Base-by-base conservation (phyloP, 2,113 vertebrate genomes). In the Chlamydotis undulata region DNA sequence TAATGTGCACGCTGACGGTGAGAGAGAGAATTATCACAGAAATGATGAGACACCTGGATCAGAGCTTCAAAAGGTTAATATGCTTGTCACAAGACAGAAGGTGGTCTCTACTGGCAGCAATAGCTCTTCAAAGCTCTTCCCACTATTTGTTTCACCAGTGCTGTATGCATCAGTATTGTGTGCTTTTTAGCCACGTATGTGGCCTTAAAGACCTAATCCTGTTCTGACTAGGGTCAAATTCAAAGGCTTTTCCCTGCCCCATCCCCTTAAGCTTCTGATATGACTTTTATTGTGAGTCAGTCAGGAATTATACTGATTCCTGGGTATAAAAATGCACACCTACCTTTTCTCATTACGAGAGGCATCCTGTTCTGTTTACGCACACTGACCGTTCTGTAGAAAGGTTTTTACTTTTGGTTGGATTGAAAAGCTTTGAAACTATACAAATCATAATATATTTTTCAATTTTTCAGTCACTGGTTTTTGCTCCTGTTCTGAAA, bases 61-160 rank as follows among this genome's bases (percentile, higher is more conserved):
- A 50, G 71, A 63, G 80, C 87, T 89, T 87, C 80, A 23, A 43
- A 91, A 93, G 86, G 80, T 92, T 96, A 88, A 93, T 86, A 47
- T 0, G 2, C 50, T 65, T 85, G 75, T 86, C 69, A 81, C 61
- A 75, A 78, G 35, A 60, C 33, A 86, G 79, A 90, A 87, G 49
- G 21, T 90, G 56, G 57, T 82, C 52, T 79, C 61, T 81, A n/a
- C 33, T 37, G 45, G 43, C 88, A 68, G 53, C 73, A 49, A 37
- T 56, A 89, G 39, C 49, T 93, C 83, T 90, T 89, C 85, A 83
- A 52, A 86, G 37, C 35, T 68, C 41, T 78, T 68, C 78, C 63
- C 31, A n/a, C 77, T 76, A 31, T 94, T 92, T 90, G 50, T 94
- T 94, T 92, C 93, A 83, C n/a, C 59, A 83, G 33, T 67, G 77